These are phyloP conservation scores for Tetraodon nigroviridis DNA, from an alignment of 2,113 vertebrate genomes.

Conservation along the genomic window DNA sequence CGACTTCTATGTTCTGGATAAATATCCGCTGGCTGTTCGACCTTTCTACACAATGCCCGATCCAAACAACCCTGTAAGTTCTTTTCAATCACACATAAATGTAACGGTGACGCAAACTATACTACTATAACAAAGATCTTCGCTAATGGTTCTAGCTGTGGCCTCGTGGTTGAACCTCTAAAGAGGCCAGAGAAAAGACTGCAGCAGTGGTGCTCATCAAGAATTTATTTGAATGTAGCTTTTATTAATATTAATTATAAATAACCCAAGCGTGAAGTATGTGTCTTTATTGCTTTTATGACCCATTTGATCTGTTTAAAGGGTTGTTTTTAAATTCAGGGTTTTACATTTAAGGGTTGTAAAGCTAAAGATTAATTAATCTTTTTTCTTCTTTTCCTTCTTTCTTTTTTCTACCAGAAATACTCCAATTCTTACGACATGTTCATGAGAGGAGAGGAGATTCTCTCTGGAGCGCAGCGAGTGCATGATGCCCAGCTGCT, in stretches of 20 bases:
- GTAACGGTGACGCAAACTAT: too few relatives aligned
- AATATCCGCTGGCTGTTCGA: conserved; percentile 94
- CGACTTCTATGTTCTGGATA: conserved; percentile 98
- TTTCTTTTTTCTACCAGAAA: conserved; percentile 75
- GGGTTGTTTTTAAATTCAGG: not conserved
- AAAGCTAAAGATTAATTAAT: too few relatives aligned
- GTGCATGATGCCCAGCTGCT: conserved; percentile 91
- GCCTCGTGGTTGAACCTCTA: too few relatives aligned
- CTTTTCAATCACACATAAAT: not conserved
- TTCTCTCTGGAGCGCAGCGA: conserved; percentile 95
- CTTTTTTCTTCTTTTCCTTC: not conserved
- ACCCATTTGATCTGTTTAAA: not conserved
- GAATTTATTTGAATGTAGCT: too few relatives aligned
- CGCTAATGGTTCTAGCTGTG: too few relatives aligned
- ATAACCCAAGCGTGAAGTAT: too few relatives aligned
- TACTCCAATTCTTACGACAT: conserved; percentile 97
- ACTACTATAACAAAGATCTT: too few relatives aligned
- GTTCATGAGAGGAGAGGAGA: conserved; percentile 99
- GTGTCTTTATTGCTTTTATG: too few relatives aligned
- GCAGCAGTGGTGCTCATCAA: too few relatives aligned
- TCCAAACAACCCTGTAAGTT: conserved; percentile 84
- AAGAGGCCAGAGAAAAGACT: too few relatives aligned
- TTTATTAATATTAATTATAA: too few relatives aligned
- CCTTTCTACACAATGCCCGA: conserved; percentile 99
- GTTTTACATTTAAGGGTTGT: not conserved